Evolutionary conservation across 2,113 vertebrate species (phyloP), one percentile per base, ranked within the genome.

Genomic region (Erythrolamprus reginae): DNA sequence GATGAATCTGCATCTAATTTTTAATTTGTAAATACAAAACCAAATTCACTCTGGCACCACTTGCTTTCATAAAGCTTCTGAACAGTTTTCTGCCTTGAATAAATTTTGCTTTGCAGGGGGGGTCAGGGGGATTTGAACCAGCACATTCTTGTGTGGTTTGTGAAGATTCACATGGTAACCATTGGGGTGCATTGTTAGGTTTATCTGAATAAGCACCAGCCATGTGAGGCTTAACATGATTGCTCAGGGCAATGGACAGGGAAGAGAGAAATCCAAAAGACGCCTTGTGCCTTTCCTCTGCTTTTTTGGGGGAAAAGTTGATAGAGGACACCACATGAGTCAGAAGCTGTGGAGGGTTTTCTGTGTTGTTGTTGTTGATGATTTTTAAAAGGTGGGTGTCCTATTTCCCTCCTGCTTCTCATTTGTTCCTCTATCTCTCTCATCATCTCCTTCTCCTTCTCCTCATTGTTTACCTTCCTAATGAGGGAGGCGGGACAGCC

Each of bases 381-480:
- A 33, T 77, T 70, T 77, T 0, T 88, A 93, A 90, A 97, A 98
- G 94, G 97, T 90, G 96, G 70, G 97, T 97, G 97, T 98, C 97
- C 96, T 95, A 96, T 98, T 98, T 98, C 98, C 95, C 97, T 97
- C 96, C 94, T 93, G 95, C 93, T 97, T 97, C 97, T 97, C 96
- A 96, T 98, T 98, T 98, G 97, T 97, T 97, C 98, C 96, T 97
- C 98, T 98, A 97, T 98, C 98, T 99, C 97, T 97, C 97, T 98
- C 98, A 98, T 98, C 97, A 97, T 97, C 97, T 96, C 92, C 96
- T 96, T 96, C 95, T 95, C 91, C 97, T 96, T 97, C 97, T 98
- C 97, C 97, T 98, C 98, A 99, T 99, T 99, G 98, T 99, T 99
- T 98, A 99, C 98, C 98, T 99, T 98, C 98, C 97, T 99, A 99